Evolutionary conservation across 2,113 vertebrate genomes (phyloP).

Genomic region (Rhinoptilus africanus): DNA sequence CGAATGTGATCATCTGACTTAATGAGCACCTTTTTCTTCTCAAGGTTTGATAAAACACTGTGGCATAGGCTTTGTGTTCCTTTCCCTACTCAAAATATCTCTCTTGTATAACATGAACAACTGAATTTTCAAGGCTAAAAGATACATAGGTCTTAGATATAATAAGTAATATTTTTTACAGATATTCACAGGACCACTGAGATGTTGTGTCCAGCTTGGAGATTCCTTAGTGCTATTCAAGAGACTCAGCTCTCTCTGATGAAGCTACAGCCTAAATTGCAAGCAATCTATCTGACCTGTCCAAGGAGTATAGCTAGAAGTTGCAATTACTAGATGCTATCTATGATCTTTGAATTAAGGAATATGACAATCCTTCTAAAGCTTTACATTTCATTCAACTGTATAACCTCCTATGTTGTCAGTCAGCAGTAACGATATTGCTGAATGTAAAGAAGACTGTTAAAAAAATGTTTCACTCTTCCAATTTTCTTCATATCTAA

Average conservation of each 20-base stretch:
- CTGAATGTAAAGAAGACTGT: not conserved
- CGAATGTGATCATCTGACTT: constrained; percentile 12
- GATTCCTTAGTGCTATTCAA: not conserved
- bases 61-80: not conserved
- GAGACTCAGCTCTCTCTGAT: not conserved
- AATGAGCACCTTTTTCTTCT: not conserved
- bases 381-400: not conserved
- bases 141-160: not conserved
- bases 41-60: not conserved
- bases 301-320: not conserved
- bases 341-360: not conserved
- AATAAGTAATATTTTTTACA: not conserved
- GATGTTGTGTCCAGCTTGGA: not conserved
- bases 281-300: not conserved
- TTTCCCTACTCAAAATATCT: not conserved
- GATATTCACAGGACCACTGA: not conserved
- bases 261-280: not conserved
- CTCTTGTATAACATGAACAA: not conserved
- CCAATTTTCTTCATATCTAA: not conserved
- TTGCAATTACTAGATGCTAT: not conserved
- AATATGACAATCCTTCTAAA: not conserved
- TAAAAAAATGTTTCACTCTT: not conserved
- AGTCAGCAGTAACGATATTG: not conserved
- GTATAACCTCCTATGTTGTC: not conserved
- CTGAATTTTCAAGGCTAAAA: not conserved